Evolutionary conservation across 1,140 invertebrate genomes (phyloP).

Genomic region (Philotrypesis tridentata): DNA sequence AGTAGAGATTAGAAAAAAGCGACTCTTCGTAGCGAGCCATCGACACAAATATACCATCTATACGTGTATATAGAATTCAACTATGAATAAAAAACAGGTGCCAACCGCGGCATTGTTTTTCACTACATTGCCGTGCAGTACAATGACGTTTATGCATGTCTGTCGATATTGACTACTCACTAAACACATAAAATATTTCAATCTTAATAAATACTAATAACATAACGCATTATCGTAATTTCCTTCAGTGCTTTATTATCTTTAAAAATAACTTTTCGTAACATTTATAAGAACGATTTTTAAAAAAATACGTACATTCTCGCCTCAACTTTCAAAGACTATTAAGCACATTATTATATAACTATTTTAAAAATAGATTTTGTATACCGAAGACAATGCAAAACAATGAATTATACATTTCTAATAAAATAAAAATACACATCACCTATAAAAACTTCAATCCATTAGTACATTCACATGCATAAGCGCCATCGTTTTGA

Average conservation of each 20-base stretch:
- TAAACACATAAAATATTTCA: not conserved
- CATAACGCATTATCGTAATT: not conserved
- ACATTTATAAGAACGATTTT: not conserved
- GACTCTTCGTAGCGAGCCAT: constrained; percentile 13
- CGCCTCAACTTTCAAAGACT: not conserved
- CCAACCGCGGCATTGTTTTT: not conserved
- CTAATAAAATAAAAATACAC: not conserved
- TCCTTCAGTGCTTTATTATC: not conserved
- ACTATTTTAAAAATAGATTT: not conserved
- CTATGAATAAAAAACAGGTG: constrained; percentile 26
- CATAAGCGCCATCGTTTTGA: not conserved
- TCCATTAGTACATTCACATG: not conserved
- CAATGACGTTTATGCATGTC: not conserved
- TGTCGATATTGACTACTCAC: not conserved
- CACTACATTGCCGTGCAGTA: constrained; percentile 12
- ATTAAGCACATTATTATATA: not conserved
- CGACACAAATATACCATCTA: constrained; percentile 8
- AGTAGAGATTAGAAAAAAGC: constrained; percentile 24
- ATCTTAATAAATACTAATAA: not conserved
- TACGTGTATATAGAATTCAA: constrained; percentile 26
- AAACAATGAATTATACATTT: not conserved
- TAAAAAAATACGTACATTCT: not conserved
- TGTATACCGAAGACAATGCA: not conserved
- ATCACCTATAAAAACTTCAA: not conserved
- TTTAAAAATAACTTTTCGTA: not conserved